Percentiles rank a stretch among this genome's conserved stretches.
These are phyloP conservation scores for Hemistola chrysoprasaria DNA, from an alignment of 2,888 invertebrate genomes.

Conservation along the genomic window DNA sequence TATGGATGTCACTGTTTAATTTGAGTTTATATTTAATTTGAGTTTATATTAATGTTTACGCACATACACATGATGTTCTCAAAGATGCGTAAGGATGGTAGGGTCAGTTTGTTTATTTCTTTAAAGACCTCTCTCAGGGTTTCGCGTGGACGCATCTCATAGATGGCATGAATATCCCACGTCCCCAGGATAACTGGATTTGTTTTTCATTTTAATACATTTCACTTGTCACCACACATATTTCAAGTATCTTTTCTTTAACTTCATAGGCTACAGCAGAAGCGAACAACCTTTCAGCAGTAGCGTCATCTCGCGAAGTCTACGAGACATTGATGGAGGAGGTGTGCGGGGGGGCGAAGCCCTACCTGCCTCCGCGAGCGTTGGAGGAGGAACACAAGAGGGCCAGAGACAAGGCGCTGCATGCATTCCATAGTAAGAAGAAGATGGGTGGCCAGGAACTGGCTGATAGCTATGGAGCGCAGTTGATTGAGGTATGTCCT, in stretches of 20 bases:
- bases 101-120: too few species aligned
- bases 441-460: slow-evolving; percentile 99
- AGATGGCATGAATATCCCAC: too few species aligned
- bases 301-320: slow-evolving; percentile 94
- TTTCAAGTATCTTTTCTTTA: neutral
- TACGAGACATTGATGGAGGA: slow-evolving; percentile 96
- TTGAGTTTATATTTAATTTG: too few species aligned
- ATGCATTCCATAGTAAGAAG: slow-evolving; percentile 88
- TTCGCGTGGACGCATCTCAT: too few species aligned
- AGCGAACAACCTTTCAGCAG: slow-evolving; percentile 98
- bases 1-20: too few species aligned
- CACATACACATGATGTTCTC: too few species aligned
- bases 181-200: too few species aligned
- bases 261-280: slow-evolving; percentile 88
- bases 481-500: slow-evolving; percentile 87
- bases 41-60: too few species aligned
- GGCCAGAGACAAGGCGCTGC: slow-evolving; percentile 88
- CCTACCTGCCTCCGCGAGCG: slow-evolving; percentile 92
- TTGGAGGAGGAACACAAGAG: slow-evolving; percentile 92
- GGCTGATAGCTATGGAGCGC: slow-evolving; percentile 90
- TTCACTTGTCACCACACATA: too few species aligned
- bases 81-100: too few species aligned
- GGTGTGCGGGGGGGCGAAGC: slow-evolving; percentile 95
- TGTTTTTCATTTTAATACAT: too few species aligned
- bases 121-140: too few species aligned